Conservation (phyloP, 2,113 vertebrate genomes). For the Mastomys coucha region DNA sequence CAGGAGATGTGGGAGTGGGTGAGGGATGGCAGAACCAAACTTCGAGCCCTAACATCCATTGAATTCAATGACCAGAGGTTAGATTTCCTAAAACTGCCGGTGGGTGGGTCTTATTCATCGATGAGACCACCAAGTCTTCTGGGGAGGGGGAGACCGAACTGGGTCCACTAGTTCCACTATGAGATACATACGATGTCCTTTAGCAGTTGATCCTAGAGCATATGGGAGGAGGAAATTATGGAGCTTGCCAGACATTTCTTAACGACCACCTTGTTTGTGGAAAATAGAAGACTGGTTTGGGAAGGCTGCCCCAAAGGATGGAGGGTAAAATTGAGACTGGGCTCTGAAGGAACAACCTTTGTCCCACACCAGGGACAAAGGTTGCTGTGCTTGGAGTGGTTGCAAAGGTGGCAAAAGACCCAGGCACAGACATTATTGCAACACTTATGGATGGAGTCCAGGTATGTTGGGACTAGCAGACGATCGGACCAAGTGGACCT, state of each 20-base stretch:
- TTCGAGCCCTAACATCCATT: not conserved
- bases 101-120: not conserved
- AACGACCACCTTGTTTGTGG: not conserved
- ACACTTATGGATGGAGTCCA: not conserved
- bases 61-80: not conserved
- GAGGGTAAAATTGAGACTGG: not conserved
- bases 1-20: not conserved
- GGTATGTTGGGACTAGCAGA: fast-evolving
- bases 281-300: not conserved
- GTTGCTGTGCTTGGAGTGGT: not conserved
- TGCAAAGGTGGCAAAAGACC: not conserved
- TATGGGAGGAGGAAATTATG: not conserved
- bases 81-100: not conserved
- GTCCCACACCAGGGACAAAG: not conserved
- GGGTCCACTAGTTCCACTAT: not conserved
- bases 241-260: not conserved
- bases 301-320: not conserved
- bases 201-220: not conserved
- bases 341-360: not conserved
- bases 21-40: not conserved
- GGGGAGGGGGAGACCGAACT: no score
- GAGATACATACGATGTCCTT: not conserved
- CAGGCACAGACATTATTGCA: not conserved
- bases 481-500: not conserved
- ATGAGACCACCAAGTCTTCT: not conserved